Evolutionary conservation across 2,113 vertebrate genomes (phyloP), one percentile per base, ranked within the genome.

Genomic region (Scophthalmus maximus): DNA sequence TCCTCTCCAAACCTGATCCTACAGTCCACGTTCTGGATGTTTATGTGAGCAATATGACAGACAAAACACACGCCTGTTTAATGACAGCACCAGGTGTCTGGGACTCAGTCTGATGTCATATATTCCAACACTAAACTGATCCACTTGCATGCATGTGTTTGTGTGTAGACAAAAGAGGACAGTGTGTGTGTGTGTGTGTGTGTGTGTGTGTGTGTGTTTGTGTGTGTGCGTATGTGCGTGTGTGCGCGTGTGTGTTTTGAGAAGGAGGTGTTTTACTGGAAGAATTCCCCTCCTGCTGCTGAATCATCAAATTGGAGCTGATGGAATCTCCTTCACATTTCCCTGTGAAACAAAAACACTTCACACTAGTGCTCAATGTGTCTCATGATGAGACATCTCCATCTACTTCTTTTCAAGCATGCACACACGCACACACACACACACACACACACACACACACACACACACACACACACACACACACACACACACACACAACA

Each of bases 181-280:
- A 20, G 9, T 53, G 51, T 55, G 55, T 66, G 44, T 26, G 57
- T 71, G 60, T 50, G 55, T 57, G 64, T 72, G 57, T 62, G 84
- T 50, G 40, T 51, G 61, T 65, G 50, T 57, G 68, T 44, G 84
- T 50, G 44, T 55, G 60, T 63, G 42, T 59, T 55, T 47, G 52
- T 61, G 46, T 27, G 50, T 71, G 68, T 42, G 59, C 29, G 51
- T 18, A 6, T n/a, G n/a, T 47, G 52, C 59, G 46, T 27, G 50
- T 71, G 68, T 42, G 59, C 29, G 51, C 8, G 17, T 49, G 49
- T 25, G 22, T 22, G 11, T 22, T 10, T 29, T 3, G 5, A 55
- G 73, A 30, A 76, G 84, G 73, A 75, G 71, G 73, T 73, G 65
- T 75, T 85, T 91, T 91, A 84, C 86, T 79, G 89, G 89, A 88